Base-by-base conservation (phyloP, 2,888 invertebrate genomes). In the Cephus pygmeus region DNA sequence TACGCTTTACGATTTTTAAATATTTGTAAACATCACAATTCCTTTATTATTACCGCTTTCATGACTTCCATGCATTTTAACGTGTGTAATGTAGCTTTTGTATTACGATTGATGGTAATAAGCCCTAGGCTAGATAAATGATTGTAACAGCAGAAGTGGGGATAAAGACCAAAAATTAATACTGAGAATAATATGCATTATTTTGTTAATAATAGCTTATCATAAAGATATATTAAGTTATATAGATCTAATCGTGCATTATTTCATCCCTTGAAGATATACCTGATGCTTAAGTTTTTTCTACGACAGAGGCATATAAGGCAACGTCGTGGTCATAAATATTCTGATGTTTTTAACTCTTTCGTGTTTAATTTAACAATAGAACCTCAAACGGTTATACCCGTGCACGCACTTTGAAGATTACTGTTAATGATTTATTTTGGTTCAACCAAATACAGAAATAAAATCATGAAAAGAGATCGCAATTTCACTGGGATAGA, bases 111-210 rank as follows among this genome's bases (percentile, higher is more conserved):
- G 56, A 23, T 56, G 23, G 9, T 71, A 71, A 31, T 30, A 33
- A 71, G 34, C 71, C 23, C n/a, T 71, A 71, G 23, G 12, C 71
- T 71, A 71, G 71, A 4, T 71, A 71, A 69, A 77, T 34, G 56
- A 74, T 74, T 34, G 36, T 74, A 74, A 34, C 35, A 33, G 75
- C 56, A 75, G 69, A 69, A 36, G 73, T 74, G 69, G 73, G 77
- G 75, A 73, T 78, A 76, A 73, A 78, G 78, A 78, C 78, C 73
- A 76, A 78, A 75, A 71, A 78, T 76, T 56, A 78, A 78, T 78
- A 78, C 68, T 68, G 73, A 77, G 40, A 77, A 76, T 76, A 78
- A 75, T 76, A 78, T 78, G 78, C 78, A 78, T 75, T 78, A 78
- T 78, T 78, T 78, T 76, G 71, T 78, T 75, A 76, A 78, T 75